phyloP scores from a whole-genome alignment of 2,113 vertebrate genomes.

The Pachypanchax playfairii region DNA sequence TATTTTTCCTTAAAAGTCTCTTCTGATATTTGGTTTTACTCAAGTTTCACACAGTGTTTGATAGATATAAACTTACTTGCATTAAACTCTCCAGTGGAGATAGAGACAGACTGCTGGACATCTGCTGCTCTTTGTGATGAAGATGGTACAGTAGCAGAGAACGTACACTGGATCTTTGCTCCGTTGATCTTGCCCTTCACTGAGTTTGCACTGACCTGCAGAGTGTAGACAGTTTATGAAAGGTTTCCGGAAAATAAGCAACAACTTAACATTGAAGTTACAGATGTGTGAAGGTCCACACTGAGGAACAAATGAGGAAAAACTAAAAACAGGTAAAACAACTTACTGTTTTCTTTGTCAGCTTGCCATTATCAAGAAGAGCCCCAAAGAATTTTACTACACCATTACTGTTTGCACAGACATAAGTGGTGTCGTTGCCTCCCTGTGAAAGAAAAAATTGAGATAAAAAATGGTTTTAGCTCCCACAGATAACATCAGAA shows the following conservation, averaged over 20 bases:
- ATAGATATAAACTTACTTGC: conserved; percentile 36
- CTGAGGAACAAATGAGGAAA: too few relatives aligned
- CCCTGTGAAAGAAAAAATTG: conserved; percentile 37
- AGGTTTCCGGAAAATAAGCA: too few relatives aligned
- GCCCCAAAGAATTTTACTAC: conserved; percentile 7
- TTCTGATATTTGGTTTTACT: too few relatives aligned
- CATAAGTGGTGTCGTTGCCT: conserved; percentile 40
- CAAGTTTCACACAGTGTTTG: too few relatives aligned
- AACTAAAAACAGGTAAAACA: neutral
- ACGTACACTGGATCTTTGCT: conserved; percentile 45
- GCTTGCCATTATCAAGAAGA: accelerated
- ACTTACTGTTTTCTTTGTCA: conserved; percentile 21
- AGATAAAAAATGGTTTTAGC: neutral
- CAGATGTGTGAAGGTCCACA: too few relatives aligned
- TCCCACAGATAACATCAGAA: neutral
- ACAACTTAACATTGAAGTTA: too few relatives aligned
- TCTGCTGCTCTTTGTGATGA: accelerated
- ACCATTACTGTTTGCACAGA: conserved; percentile 49
- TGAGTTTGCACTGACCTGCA: conserved; percentile 28
- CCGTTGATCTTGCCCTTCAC: conserved; percentile 22
- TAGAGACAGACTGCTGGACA: accelerated
- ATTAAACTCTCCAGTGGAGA: conserved; percentile 12
- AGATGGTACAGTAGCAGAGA: conserved; percentile 26
- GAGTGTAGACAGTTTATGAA: too few relatives aligned
- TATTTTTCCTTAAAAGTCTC: too few relatives aligned